phyloP scores from a whole-genome alignment of 2,888 invertebrate species.

The Rhyacophila evoluta region DNA sequence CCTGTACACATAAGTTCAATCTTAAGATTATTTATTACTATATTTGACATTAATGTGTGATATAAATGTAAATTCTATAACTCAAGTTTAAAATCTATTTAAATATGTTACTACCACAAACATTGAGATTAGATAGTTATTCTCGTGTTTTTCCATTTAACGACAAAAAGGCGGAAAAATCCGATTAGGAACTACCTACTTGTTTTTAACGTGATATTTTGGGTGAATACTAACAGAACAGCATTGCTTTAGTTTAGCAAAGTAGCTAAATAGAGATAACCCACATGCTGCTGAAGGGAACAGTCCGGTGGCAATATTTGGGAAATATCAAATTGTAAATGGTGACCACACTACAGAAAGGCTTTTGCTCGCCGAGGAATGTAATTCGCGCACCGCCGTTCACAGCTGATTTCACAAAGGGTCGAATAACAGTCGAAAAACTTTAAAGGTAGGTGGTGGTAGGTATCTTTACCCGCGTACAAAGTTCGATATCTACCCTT shows the following conservation, averaged over 20 bases:
- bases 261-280: background rate
- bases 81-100: no score
- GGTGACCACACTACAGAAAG: constrained; percentile 12
- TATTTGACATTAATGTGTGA: no score
- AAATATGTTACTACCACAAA: no score
- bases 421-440: constrained; percentile 25
- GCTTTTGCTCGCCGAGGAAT: constrained; percentile 13
- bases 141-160: no score
- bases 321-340: constrained; percentile 22
- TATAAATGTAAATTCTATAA: no score
- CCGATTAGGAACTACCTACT: no score
- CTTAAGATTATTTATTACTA: no score
- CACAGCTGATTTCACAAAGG: constrained; percentile 48
- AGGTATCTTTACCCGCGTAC: constrained; percentile 2
- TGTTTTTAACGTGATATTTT: no score
- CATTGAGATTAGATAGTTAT: no score
- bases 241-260: background rate
- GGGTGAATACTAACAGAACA: no score
- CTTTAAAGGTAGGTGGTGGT: constrained; percentile 26
- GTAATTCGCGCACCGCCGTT: constrained; percentile 27
- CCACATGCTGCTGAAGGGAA: background rate
- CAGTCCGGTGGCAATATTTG: background rate
- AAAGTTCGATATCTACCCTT: constrained; percentile 23
- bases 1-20: no score
- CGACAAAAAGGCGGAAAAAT: no score